A percentile compares a stretch with the other conserved stretches of the same genome.
Evolutionary conservation across 30 jellyfish, hydroid and myxozoan genomes (phyloP).

Genomic region (Clytia hemisphaerica): DNA sequence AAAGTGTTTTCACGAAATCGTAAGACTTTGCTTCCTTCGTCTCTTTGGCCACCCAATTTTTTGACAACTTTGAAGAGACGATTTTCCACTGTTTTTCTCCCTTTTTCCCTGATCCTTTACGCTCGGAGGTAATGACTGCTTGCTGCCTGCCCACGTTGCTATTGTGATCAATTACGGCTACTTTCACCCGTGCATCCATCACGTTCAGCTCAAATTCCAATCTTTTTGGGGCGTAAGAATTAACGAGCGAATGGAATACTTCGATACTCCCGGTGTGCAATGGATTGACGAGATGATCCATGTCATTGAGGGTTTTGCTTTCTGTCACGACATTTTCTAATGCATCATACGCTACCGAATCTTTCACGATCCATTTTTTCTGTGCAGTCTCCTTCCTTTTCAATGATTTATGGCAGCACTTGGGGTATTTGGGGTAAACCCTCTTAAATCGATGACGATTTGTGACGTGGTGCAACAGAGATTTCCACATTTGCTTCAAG

Average conservation of each 20-base stretch:
- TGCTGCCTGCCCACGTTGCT: not conserved
- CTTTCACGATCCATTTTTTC: not conserved
- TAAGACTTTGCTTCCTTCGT: not conserved
- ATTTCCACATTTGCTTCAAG: not conserved
- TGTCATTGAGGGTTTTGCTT: not conserved
- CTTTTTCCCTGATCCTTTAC: not conserved
- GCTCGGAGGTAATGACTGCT: not conserved
- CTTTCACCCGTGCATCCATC: constrained; percentile 7
- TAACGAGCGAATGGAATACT: too few species aligned
- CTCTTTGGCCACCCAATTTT: constrained; percentile 10
- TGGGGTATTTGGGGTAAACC: not conserved
- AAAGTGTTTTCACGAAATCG: not conserved
- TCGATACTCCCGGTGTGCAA: not conserved
- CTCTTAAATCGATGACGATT: not conserved
- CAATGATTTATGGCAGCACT: not conserved
- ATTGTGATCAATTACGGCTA: not conserved
- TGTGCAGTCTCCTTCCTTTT: not conserved
- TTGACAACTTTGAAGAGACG: not conserved
- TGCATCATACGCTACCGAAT: not conserved
- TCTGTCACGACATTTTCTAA: not conserved
- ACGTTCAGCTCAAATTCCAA: constrained; percentile 3
- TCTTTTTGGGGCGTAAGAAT: not conserved
- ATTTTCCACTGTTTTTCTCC: constrained; percentile 15
- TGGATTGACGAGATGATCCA: not conserved
- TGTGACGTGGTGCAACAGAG: constrained; percentile 5